Conservation (phyloP, 2,888 invertebrate species). For the Xanthia icteritia region DNA sequence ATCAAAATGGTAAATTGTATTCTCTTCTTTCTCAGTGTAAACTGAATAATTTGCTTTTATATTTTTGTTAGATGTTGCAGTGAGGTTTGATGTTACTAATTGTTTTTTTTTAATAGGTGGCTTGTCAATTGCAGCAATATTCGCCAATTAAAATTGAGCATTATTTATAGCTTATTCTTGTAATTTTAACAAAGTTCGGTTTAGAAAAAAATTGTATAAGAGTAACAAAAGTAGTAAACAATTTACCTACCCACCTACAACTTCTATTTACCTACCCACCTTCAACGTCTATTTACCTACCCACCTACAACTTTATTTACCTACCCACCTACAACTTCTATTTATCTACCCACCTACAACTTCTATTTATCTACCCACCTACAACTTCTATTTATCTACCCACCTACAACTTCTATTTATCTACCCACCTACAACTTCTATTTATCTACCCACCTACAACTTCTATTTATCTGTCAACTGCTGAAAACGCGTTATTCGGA, state of each 20-base stretch:
- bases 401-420: not conserved
- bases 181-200: no score
- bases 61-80: not conserved
- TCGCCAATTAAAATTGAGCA: not conserved
- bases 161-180: no score
- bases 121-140: not conserved
- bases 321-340: not conserved
- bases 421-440: not conserved
- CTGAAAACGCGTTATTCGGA: conserved; percentile 12
- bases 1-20: conserved; percentile 60
- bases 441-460: not conserved
- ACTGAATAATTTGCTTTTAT: conserved; percentile 25
- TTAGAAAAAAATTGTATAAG: not conserved
- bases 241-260: not conserved
- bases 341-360: not conserved
- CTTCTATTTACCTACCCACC: not conserved
- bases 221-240: not conserved
- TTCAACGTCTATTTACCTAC: not conserved
- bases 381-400: not conserved
- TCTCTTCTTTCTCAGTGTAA: conserved; percentile 14
- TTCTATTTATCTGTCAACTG: conserved; percentile 1
- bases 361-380: not conserved
- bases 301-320: no score
- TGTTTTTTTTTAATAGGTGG: not conserved
- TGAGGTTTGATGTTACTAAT: not conserved